Percentiles rank a stretch among this genome's conserved stretches.
Evolutionary conservation across 2,888 invertebrate species (phyloP).

Genomic region (Xestia xanthographa): DNA sequence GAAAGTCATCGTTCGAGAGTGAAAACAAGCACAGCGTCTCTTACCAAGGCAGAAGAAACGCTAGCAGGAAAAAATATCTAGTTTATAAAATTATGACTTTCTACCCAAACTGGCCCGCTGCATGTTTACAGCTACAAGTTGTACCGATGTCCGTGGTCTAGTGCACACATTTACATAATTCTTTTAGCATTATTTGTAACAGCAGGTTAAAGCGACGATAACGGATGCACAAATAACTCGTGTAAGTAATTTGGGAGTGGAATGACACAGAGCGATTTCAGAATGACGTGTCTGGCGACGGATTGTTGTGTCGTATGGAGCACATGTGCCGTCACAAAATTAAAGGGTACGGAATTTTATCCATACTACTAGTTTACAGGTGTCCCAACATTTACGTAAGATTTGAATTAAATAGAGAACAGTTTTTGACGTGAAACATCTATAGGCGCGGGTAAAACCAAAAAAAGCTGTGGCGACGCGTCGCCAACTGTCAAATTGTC

Average conservation of each 20-base stretch:
- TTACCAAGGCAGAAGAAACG: not conserved
- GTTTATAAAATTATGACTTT: constrained; percentile 29
- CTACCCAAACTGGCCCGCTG: constrained; percentile 29
- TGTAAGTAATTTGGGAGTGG: constrained; percentile 31
- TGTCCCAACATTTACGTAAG: not conserved
- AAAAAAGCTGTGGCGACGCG: no score
- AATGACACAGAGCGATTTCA: constrained; percentile 32
- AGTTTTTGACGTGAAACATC: no score
- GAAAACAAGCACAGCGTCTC: not conserved
- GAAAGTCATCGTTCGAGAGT: not conserved
- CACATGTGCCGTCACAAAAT: not conserved
- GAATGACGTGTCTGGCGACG: constrained; percentile 3
- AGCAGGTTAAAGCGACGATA: constrained; percentile 45
- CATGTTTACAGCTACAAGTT: constrained; percentile 41
- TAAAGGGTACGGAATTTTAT: not conserved
- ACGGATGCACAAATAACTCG: constrained; percentile 42
- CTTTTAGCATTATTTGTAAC: constrained; percentile 54
- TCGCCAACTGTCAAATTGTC: no score
- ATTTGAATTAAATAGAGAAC: not conserved
- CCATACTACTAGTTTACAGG: not conserved
- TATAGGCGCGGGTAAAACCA: no score
- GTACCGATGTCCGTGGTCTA: constrained; percentile 59
- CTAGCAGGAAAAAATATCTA: not conserved
- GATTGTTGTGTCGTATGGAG: constrained; percentile 18
- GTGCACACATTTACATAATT: constrained; percentile 64